Evolutionary conservation across 1,140 invertebrate genomes (phyloP).

Genomic region (Trichogramma pretiosum): DNA sequence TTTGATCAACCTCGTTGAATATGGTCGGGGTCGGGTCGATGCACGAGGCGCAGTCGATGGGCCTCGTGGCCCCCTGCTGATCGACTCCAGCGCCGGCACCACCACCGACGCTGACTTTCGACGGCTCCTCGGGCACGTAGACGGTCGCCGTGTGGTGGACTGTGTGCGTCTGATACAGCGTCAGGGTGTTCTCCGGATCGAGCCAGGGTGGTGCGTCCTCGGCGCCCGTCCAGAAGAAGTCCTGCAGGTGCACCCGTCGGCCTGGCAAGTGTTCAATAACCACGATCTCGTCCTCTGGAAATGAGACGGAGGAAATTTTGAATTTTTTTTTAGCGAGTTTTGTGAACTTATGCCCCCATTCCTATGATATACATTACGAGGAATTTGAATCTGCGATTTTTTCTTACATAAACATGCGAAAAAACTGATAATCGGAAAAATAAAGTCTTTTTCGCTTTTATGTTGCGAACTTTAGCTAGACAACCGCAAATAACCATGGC

Average conservation of each 20-base stretch:
- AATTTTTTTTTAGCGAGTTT: neutral
- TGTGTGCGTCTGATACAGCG: constrained; percentile 36
- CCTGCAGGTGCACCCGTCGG: constrained; percentile 59
- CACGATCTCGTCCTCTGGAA: constrained; percentile 40
- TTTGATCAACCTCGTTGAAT: constrained; percentile 31
- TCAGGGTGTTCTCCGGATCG: constrained; percentile 36
- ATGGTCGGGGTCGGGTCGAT: constrained; percentile 38
- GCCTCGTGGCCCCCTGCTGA: too few relatives aligned
- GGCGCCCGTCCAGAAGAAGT: constrained; percentile 78
- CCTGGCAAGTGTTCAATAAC: constrained; percentile 46
- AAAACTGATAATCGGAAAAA: too few relatives aligned
- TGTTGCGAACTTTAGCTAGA: too few relatives aligned
- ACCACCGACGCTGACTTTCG: too few relatives aligned
- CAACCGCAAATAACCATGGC: too few relatives aligned
- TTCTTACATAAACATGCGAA: too few relatives aligned
- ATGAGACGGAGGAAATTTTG: neutral
- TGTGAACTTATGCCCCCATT: neutral
- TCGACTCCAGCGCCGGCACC: too few relatives aligned
- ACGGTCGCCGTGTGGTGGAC: constrained; percentile 37
- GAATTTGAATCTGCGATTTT: too few relatives aligned
- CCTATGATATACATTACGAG: too few relatives aligned
- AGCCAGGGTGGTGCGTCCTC: constrained; percentile 59
- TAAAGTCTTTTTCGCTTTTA: too few relatives aligned
- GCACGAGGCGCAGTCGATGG: constrained; percentile 28
- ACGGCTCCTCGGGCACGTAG: constrained; percentile 26